Conservation (phyloP, 1,140 invertebrate species). For the Procambarus virginalis region DNA sequence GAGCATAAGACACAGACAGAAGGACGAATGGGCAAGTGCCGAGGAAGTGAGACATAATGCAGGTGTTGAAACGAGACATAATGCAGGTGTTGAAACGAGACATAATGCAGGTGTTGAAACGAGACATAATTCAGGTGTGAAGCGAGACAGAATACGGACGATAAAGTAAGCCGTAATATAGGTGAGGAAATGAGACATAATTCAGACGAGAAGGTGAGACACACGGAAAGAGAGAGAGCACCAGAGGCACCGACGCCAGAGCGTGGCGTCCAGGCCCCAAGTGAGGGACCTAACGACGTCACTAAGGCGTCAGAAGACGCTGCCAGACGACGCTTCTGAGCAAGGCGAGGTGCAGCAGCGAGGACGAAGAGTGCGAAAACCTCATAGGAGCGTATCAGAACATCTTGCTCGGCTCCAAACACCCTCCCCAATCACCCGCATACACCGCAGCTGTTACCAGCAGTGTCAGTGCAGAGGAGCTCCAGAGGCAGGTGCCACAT, state of each 20-base stretch:
- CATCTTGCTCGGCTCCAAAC: neutral
- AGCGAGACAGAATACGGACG: neutral
- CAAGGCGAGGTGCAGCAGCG: neutral
- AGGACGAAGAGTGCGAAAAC: neutral
- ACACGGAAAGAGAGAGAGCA: too few species aligned
- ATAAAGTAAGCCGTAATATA: neutral
- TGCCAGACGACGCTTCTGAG: neutral
- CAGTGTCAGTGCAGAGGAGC: neutral
- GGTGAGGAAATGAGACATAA: neutral
- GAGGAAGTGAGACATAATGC: too few species aligned
- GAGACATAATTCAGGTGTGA: too few species aligned
- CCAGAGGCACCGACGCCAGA: too few species aligned
- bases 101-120: too few species aligned
- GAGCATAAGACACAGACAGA: neutral
- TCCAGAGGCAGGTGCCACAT: too few species aligned
- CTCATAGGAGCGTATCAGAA: neutral
- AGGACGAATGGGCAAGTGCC: neutral
- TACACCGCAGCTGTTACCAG: neutral
- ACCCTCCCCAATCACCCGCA: neutral
- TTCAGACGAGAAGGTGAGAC: neutral
- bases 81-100: too few species aligned
- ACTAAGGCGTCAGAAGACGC: neutral
- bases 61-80: too few species aligned
- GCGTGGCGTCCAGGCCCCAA: too few species aligned
- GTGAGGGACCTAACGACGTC: neutral